Conservation (phyloP, 2,113 vertebrate species). For the Stomatorhinus ivindoensis region DNA sequence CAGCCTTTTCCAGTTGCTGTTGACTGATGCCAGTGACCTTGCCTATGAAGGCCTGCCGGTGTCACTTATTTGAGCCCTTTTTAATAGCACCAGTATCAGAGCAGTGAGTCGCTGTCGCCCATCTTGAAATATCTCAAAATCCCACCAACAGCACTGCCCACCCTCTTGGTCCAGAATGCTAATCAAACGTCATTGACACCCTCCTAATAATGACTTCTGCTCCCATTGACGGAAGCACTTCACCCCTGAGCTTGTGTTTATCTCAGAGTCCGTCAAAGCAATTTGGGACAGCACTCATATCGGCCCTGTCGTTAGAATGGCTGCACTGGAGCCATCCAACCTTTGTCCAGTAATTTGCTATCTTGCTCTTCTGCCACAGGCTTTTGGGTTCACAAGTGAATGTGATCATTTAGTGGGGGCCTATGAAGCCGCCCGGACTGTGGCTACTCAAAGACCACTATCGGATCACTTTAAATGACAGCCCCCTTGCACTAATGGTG, state of each 20-base stretch:
- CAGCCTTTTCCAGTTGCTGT: not conserved
- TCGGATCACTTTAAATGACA: constrained; percentile 49
- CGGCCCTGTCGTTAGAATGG: constrained; percentile 33
- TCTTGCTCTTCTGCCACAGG: not conserved
- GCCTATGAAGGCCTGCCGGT: not conserved
- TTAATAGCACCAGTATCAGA: constrained; percentile 34
- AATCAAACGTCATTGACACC: constrained; percentile 67
- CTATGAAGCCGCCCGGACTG: constrained; percentile 54
- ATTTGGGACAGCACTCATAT: constrained; percentile 45
- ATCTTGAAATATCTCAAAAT: constrained; percentile 36
- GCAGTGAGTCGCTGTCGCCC: constrained; percentile 25
- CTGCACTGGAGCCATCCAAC: constrained; percentile 27
- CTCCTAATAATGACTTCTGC: constrained; percentile 56
- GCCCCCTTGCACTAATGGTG: constrained; percentile 52
- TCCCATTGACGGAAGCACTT: constrained; percentile 60
- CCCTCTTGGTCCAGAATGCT: constrained; percentile 39
- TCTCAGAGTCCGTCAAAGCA: constrained; percentile 49
- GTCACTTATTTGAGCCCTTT: not conserved
- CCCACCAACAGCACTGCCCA: constrained; percentile 34
- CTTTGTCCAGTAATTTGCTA: not conserved
- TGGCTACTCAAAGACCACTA: constrained; percentile 30
- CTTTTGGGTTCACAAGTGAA: not conserved
- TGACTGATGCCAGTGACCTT: not conserved
- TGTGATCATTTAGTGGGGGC: constrained; percentile 52
- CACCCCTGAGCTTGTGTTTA: constrained; percentile 56